Percentiles rank a stretch among this genome's conserved stretches.
phyloP scores from a whole-genome alignment of 2,113 vertebrate species.

The Hippocampus zosterae region DNA sequence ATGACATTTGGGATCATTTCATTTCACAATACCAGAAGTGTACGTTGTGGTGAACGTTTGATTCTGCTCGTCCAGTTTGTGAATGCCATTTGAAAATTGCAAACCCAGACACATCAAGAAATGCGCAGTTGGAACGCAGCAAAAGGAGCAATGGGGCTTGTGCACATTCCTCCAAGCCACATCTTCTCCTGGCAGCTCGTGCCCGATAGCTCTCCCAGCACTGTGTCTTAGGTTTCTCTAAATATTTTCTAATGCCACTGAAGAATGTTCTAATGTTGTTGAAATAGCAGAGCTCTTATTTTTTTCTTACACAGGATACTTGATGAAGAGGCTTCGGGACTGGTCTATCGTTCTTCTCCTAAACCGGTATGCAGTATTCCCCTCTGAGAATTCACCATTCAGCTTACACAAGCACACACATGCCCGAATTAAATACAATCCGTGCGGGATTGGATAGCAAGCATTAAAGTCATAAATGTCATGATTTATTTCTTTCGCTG shows the following conservation, averaged over 20 bases:
- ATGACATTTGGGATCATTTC: not conserved
- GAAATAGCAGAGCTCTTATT: conserved; percentile 41
- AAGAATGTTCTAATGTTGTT: conserved; percentile 66
- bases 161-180: conserved; percentile 63
- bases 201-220: conserved; percentile 45
- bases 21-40: not conserved
- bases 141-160: not conserved
- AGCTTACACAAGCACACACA: conserved; percentile 5
- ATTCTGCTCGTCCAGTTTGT: not conserved
- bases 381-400: conserved; percentile 8
- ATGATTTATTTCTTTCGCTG: conserved; percentile 32
- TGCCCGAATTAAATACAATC: not conserved
- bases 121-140: not conserved
- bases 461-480: conserved; percentile 15
- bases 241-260: conserved; percentile 74
- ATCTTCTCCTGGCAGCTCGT: conserved; percentile 54
- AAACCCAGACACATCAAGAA: not conserved
- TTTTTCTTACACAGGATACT: conserved; percentile 45
- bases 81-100: not conserved
- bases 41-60: not conserved
- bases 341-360: conserved; percentile 2
- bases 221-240: conserved; percentile 54
- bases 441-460: conserved; percentile 2
- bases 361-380: conserved; percentile 10
- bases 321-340: conserved; percentile 13